Evolutionary conservation across 2,113 vertebrate species (phyloP).

Genomic region (Myotis davidii): DNA sequence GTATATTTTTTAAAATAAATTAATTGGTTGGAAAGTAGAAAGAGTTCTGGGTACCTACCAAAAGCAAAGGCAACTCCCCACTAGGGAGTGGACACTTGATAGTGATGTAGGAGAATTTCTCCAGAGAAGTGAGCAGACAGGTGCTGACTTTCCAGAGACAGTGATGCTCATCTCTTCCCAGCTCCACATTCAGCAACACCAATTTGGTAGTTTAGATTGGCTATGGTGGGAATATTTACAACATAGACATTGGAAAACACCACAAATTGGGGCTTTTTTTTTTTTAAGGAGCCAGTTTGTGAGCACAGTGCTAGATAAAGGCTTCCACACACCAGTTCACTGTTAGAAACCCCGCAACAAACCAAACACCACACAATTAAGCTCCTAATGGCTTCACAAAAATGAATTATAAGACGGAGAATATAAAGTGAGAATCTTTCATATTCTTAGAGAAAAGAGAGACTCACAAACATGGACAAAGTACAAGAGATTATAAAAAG

Average conservation of each 20-base stretch:
- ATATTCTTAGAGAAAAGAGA: background rate
- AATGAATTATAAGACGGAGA: background rate
- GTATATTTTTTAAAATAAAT: background rate
- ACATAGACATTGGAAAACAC: background rate
- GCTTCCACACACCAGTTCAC: background rate
- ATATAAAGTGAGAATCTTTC: background rate
- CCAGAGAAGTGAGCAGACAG: background rate
- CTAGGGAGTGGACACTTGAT: background rate
- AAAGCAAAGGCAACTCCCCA: background rate
- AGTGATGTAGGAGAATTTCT: background rate
- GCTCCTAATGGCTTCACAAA: background rate
- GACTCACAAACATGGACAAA: background rate
- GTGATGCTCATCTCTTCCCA: background rate
- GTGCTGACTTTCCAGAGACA: background rate
- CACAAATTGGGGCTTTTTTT: background rate
- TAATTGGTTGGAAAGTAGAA: conserved; percentile 16
- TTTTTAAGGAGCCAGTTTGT: background rate
- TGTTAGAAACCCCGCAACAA: background rate
- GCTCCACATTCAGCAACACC: background rate
- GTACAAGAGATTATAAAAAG: background rate
- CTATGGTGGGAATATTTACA: background rate
- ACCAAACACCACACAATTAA: background rate
- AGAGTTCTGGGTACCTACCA: background rate
- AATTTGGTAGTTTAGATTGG: background rate
- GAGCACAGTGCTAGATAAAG: background rate